Evolutionary conservation across 1,140 invertebrate species (phyloP).

Genomic region (Melanaphis sacchari): DNA sequence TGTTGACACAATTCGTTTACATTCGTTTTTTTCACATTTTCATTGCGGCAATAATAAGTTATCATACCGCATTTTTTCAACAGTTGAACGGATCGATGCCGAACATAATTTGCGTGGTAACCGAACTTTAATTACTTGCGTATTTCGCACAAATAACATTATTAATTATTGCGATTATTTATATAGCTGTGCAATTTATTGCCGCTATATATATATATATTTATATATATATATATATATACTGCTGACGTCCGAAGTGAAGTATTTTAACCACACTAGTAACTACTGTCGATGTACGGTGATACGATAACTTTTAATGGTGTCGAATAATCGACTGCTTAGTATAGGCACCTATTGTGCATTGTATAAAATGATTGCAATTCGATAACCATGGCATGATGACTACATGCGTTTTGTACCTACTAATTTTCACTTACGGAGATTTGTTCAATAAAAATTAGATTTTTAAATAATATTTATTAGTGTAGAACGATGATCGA

Average conservation of each 20-base stretch:
- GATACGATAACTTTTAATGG: background rate
- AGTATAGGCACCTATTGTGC: too few species aligned
- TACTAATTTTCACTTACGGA: too few species aligned
- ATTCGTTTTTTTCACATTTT: background rate
- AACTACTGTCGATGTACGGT: background rate
- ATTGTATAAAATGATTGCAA: too few species aligned
- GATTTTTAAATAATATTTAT: too few species aligned
- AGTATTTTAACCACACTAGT: background rate
- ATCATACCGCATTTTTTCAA: background rate
- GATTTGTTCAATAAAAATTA: too few species aligned
- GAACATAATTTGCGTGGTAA: background rate
- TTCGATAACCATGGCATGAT: too few species aligned
- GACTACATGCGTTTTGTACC: too few species aligned
- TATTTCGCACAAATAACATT: background rate
- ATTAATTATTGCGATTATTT: slow-evolving; percentile 1
- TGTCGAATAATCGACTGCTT: background rate
- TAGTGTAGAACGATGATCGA: too few species aligned
- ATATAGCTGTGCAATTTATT: background rate
- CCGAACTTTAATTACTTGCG: background rate
- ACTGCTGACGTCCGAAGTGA: background rate
- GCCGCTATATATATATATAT: too few species aligned
- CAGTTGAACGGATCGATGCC: background rate
- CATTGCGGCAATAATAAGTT: background rate
- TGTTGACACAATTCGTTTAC: background rate
- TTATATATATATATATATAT: too few species aligned